A percentile compares a stretch with the other conserved stretches of the same genome.
Evolutionary conservation across 92 coral and sea anemone genomes (phyloP).

Genomic region (Porites evermanni): DNA sequence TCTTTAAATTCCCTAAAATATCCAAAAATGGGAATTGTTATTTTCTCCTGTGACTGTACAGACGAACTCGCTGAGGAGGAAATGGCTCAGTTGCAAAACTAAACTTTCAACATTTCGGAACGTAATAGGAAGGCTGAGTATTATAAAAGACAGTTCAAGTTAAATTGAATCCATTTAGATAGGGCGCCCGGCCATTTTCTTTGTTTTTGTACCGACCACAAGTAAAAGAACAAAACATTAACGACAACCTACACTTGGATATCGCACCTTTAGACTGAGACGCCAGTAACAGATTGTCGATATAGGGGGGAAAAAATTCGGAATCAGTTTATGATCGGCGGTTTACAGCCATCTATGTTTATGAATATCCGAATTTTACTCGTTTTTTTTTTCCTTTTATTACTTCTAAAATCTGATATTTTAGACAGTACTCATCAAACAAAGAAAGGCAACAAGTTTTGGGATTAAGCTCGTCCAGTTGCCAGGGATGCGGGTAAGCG

Average conservation of each 20-base stretch:
- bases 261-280: slow-evolving; percentile 1
- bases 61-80: too few relatives aligned
- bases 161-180: not conserved
- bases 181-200: not conserved
- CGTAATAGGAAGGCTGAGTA: too few relatives aligned
- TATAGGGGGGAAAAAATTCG: not conserved
- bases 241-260: slow-evolving; percentile 12
- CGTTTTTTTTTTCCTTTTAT: not conserved
- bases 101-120: too few relatives aligned
- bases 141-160: too few relatives aligned
- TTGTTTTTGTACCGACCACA: slow-evolving; percentile 15
- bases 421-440: not conserved
- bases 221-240: not conserved
- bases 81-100: too few relatives aligned
- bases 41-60: too few relatives aligned
- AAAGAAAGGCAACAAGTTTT: not conserved
- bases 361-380: slow-evolving; percentile 8
- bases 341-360: not conserved
- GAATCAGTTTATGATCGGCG: not conserved
- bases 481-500: slow-evolving; percentile 26
- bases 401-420: not conserved
- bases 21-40: too few relatives aligned
- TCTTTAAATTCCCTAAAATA: too few relatives aligned
- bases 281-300: not conserved
- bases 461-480: slow-evolving; percentile 11